Base-by-base conservation (phyloP, 1,140 invertebrate species). In the Pseudomyrmex dendroicus region DNA sequence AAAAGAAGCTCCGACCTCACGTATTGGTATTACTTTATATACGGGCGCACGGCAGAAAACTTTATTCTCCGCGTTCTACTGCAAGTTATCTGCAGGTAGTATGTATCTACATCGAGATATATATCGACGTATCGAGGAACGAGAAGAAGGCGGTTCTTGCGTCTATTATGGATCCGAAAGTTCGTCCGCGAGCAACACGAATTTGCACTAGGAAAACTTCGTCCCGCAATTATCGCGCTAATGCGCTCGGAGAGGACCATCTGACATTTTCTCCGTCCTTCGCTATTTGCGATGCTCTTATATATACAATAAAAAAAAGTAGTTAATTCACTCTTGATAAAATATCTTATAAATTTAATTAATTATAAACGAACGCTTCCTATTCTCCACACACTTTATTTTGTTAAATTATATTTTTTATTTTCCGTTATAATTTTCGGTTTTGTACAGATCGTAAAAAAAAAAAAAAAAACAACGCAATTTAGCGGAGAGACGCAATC, bases 11-110 rank as follows among this genome's bases (percentile, higher is more conserved):
- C 35, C 73, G 35, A 78, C 52, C 52, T 46, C 59, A 7, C 44
- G 86, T 73, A 88, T 85, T 73, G 84, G 85, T 83, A 88, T 88
- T 85, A 83, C 59, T 88, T 88, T 88, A 88, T 78, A 78, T 70
- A 59, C 54, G 64, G n/a, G 52, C 68, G 59, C 46, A 63, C 66
- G 64, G 72, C 50, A 56, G 85, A 86, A 76, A 89, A 88, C 78
- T 88, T 88, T 86, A 88, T 88, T 84, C 46, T 76, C 10, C 52
- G n/a, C 52, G 46, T 74, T 63, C 77, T 15, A 57, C 59, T 63
- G 82, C 85, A 82, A 84, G 72, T 88, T 89, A 86, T 72, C 86
- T 91, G 77, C 83, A 82, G 59, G 84, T 84, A 84, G 70, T 78
- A 72, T 22, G 44, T 80, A 80, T 22, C 80, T 68, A 73, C 25